A percentile compares a stretch with the other conserved stretches of the same genome.
Evolutionary conservation across 37 sponge, comb jelly and placozoan genomes (phyloP).

Genomic region (Tethya wilhelma): DNA sequence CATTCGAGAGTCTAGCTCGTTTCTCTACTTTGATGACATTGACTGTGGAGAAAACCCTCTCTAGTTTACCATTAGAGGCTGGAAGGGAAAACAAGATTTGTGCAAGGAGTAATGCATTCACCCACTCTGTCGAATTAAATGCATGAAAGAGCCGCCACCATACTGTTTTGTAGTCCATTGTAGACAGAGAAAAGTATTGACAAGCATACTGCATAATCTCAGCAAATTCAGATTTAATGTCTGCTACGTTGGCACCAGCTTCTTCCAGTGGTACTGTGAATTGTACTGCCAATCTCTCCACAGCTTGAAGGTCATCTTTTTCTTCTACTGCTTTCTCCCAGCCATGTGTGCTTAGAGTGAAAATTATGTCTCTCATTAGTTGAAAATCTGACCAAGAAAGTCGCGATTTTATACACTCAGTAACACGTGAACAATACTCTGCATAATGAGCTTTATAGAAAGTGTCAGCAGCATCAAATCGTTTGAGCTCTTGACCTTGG

Average conservation of each 20-base stretch:
- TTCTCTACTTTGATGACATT: conserved; percentile 35
- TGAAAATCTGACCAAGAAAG: conserved; percentile 74
- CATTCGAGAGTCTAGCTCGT: conserved; percentile 10
- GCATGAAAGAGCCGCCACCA: conserved; percentile 57
- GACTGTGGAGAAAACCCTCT: conserved; percentile 40
- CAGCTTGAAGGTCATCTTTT: conserved; percentile 32
- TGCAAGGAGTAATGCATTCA: conserved; percentile 36
- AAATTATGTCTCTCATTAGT: conserved; percentile 68
- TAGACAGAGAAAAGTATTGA: conserved; percentile 14
- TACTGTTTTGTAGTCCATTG: conserved; percentile 28
- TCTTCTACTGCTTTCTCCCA: conserved; percentile 65
- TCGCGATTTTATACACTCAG: conserved; percentile 64
- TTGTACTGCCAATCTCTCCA: conserved; percentile 37
- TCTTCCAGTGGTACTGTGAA: conserved; percentile 45
- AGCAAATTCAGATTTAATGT: conserved; percentile 50
- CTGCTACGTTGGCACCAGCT: conserved; percentile 39
- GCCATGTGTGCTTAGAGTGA: conserved; percentile 62
- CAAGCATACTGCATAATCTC: conserved; percentile 49
- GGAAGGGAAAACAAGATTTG: conserved; percentile 54
- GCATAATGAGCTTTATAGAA: conserved; percentile 53
- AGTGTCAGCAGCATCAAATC: conserved; percentile 29
- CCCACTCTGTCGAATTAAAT: conserved; percentile 49
- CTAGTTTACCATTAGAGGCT: conserved; percentile 61
- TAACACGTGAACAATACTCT: conserved; percentile 56
- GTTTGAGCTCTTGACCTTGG: conserved; percentile 56